phyloP scores from a whole-genome alignment of 2,888 invertebrate genomes.

The Meliscaeva auricollis region DNA sequence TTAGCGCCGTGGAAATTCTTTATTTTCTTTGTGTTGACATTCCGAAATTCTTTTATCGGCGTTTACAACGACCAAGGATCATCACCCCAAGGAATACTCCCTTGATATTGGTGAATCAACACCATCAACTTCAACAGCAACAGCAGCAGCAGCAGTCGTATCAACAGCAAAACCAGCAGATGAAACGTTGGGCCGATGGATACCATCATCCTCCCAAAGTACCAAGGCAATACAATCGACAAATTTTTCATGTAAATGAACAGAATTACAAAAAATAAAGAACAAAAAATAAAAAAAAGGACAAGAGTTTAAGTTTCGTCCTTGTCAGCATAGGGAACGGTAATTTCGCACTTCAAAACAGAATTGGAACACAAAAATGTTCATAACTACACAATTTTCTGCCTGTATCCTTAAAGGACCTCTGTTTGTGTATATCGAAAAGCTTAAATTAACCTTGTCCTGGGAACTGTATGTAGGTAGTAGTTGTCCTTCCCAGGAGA shows the following conservation, averaged over 20 bases:
- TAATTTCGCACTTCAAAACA: constrained; percentile 50
- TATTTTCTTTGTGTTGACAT: constrained; percentile 83
- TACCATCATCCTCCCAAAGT: constrained; percentile 16
- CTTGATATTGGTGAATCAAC: constrained; percentile 26
- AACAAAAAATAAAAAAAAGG: background rate
- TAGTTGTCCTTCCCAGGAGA: constrained; percentile 36
- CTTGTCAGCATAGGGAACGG: constrained; percentile 44
- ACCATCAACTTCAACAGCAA: background rate
- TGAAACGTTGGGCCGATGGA: constrained; percentile 46
- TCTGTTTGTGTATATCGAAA: constrained; percentile 5
- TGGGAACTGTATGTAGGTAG: constrained; percentile 8
- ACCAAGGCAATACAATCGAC: constrained; percentile 31
- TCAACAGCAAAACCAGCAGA: background rate
- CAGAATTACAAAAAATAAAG: constrained; percentile 52
- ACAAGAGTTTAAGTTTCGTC: constrained; percentile 1
- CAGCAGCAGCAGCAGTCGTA: constrained; percentile 1
- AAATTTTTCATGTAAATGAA: constrained; percentile 49
- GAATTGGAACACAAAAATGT: constrained; percentile 6
- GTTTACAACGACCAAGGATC: constrained; percentile 48
- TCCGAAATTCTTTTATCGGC: constrained; percentile 77
- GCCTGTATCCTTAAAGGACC: background rate
- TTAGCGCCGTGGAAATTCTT: constrained; percentile 84
- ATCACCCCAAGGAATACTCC: constrained; percentile 10
- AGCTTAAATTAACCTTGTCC: constrained; percentile 62
- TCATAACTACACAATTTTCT: no score